Conservation (phyloP, 30 jellyfish, hydroid and myxozoan species). For the Turritopsis dohrnii region DNA sequence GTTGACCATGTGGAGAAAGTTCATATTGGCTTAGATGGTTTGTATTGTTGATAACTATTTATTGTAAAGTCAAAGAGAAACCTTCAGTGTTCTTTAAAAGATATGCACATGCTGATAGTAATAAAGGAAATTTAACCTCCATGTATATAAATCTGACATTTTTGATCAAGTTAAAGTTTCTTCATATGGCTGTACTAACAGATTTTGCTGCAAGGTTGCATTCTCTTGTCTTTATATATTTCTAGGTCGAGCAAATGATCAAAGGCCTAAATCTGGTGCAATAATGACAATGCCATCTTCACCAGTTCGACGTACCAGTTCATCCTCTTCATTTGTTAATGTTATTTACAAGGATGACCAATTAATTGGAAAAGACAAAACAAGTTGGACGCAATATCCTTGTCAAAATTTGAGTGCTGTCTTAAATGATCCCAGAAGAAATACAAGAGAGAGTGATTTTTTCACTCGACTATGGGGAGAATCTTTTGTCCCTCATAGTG, state of each 20-base stretch:
- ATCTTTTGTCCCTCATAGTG: slow-evolving; percentile 70
- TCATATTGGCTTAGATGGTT: slow-evolving; percentile 80
- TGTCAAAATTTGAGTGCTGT: slow-evolving; percentile 93
- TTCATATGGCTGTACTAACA: no score
- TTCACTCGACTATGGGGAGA: slow-evolving; percentile 97
- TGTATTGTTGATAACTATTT: neutral
- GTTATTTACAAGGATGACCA: slow-evolving; percentile 29
- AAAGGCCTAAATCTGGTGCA: slow-evolving; percentile 15
- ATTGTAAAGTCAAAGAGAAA: no score
- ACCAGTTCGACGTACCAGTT: neutral
- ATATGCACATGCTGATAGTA: no score
- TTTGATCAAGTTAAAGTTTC: no score
- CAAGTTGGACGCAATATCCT: slow-evolving; percentile 72
- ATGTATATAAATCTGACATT: no score
- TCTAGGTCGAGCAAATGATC: neutral
- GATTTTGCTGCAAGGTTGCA: neutral
- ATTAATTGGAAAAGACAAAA: slow-evolving; percentile 48
- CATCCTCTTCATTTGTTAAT: neutral
- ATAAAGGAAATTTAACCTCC: no score
- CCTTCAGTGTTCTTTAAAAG: no score
- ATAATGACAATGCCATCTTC: slow-evolving; percentile 37
- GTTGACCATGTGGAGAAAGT: slow-evolving; percentile 87
- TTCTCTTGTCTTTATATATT: neutral
- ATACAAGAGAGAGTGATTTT: slow-evolving; percentile 68
- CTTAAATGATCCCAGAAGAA: slow-evolving; percentile 84